These are phyloP conservation scores for Glaucopsyche alexis DNA, from an alignment of 2,888 invertebrate genomes.

Conservation along the genomic window DNA sequence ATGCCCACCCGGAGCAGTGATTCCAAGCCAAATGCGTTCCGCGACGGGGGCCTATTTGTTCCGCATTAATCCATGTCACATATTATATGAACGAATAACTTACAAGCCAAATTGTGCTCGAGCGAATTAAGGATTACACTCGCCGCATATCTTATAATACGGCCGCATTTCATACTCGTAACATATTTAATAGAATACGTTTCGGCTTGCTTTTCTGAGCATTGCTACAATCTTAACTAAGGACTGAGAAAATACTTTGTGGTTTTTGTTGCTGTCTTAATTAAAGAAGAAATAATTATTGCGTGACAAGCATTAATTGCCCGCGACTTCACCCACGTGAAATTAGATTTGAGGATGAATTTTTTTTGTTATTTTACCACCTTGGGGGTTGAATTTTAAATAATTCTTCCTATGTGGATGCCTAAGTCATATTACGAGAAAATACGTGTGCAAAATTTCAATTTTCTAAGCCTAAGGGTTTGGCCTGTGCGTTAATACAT, in stretches of 20 bases:
- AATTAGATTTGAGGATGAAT: too few relatives aligned
- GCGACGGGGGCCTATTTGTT: constrained; percentile 35
- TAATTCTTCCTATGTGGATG: too few relatives aligned
- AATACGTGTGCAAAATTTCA: too few relatives aligned
- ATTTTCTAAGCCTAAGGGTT: too few relatives aligned
- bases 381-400: too few relatives aligned
- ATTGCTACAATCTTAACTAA: not conserved
- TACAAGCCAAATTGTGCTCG: constrained; percentile 35
- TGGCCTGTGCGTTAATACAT: too few relatives aligned
- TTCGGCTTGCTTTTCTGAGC: constrained; percentile 3
- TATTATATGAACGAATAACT: constrained; percentile 35
- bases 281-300: too few relatives aligned
- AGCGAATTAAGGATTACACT: constrained; percentile 27
- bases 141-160: constrained; percentile 14
- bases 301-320: too few relatives aligned
- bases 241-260: not conserved
- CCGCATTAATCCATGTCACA: constrained; percentile 38
- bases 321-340: too few relatives aligned
- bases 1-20: not conserved
- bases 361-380: too few relatives aligned
- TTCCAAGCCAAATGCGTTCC: constrained; percentile 36
- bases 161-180: constrained; percentile 10
- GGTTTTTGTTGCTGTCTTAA: not conserved
- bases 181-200: not conserved
- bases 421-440: too few relatives aligned